Evolutionary conservation across 2,797 vertebrate species (phyloP).

Genomic region (Channa striata): DNA sequence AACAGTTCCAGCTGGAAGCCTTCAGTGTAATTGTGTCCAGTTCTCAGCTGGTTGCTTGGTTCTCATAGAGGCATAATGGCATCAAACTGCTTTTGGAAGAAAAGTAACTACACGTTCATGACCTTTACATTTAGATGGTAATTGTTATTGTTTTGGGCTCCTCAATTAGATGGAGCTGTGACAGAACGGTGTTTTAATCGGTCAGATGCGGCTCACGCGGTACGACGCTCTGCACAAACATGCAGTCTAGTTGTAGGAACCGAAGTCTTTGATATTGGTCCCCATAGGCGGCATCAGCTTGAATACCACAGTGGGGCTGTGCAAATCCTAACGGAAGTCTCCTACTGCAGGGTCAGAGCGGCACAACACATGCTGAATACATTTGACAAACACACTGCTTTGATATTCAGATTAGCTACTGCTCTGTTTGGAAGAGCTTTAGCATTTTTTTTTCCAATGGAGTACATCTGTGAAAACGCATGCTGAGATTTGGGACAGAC

Average conservation of each 20-base stretch:
- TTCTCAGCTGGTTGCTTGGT: conserved; percentile 4
- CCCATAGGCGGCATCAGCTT: conserved; percentile 67
- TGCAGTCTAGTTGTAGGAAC: conserved; percentile 66
- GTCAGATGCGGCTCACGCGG: conserved; percentile 48
- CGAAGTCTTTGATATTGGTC: conserved; percentile 77
- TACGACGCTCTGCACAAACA: conserved; percentile 50
- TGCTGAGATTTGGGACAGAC: conserved; percentile 51
- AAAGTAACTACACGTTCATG: conserved; percentile 23
- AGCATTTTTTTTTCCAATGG: conserved; percentile 47
- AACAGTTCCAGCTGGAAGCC: conserved; percentile 7
- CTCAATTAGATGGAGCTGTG: conserved; percentile 25
- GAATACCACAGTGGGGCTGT: conserved; percentile 56
- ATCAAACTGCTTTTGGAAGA: conserved; percentile 41
- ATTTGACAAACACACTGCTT: conserved; percentile 69
- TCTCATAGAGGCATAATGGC: conserved; percentile 10
- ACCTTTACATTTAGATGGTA: conserved; percentile 46
- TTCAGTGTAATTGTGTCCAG: conserved; percentile 8
- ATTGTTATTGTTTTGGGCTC: conserved; percentile 57
- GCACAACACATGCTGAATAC: conserved; percentile 72
- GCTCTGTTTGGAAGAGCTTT: conserved; percentile 47
- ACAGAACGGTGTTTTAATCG: conserved; percentile 48
- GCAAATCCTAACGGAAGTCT: conserved; percentile 72
- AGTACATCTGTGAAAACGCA: conserved; percentile 58
- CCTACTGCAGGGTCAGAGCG: conserved; percentile 70
- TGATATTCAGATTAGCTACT: conserved; percentile 77